Percentiles rank a stretch among this genome's conserved stretches.
Evolutionary conservation across 2,888 invertebrate genomes (phyloP).

Genomic region (Drosophila quasianomalipes): DNA sequence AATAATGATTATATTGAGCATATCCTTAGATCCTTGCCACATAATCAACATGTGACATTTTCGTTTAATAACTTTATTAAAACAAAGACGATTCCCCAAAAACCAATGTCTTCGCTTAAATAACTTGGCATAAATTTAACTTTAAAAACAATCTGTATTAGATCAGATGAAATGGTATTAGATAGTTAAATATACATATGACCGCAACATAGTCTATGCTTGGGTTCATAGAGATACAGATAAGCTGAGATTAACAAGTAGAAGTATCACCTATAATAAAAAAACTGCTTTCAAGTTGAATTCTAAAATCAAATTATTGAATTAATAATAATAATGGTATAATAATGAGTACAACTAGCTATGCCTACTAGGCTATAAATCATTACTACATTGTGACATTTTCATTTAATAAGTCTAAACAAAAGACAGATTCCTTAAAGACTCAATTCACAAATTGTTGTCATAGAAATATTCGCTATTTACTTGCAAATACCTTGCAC

Average conservation of each 20-base stretch:
- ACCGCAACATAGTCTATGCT: background rate
- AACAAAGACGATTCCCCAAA: background rate
- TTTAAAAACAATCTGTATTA: too few species aligned
- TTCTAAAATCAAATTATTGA: background rate
- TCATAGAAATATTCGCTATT: background rate
- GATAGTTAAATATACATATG: background rate
- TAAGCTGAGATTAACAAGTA: rapidly evolving
- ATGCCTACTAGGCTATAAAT: rapidly evolving
- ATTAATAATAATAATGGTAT: background rate
- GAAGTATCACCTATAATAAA: rapidly evolving
- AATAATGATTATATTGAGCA: background rate
- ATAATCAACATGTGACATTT: background rate
- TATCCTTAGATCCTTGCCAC: background rate
- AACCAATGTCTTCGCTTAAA: background rate
- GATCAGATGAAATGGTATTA: too few species aligned
- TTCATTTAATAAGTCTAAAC: background rate
- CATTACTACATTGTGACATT: background rate
- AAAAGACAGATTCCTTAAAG: background rate
- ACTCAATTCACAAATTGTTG: background rate
- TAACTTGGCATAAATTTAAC: rapidly evolving
- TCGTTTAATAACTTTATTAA: background rate
- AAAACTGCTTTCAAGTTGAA: background rate
- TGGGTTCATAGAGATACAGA: background rate
- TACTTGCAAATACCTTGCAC: background rate
- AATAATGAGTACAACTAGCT: background rate